Conservation (phyloP, 2,797 vertebrate genomes). For the Taenioides sp. region DNA sequence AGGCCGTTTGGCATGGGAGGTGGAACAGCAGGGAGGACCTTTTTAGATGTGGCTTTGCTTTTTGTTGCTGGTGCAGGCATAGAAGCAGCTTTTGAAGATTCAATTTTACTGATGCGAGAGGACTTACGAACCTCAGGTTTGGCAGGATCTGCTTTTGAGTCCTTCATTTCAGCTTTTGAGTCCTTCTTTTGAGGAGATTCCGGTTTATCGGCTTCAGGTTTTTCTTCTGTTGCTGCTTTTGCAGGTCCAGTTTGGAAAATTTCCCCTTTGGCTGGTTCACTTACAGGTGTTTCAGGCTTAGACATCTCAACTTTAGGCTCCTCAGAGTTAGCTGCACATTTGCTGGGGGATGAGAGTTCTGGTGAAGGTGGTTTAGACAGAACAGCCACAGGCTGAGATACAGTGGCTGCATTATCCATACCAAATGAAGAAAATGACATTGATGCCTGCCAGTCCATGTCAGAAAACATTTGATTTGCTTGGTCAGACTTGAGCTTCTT, state of each 20-base stretch:
- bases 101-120: conserved; percentile 57
- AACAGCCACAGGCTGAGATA: conserved; percentile 32
- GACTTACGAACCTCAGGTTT: conserved; percentile 50
- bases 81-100: conserved; percentile 36
- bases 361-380: conserved; percentile 35
- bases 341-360: conserved; percentile 35
- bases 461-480: conserved; percentile 80
- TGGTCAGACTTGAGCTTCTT: conserved; percentile 93
- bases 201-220: conserved; percentile 23
- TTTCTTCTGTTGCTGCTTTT: conserved; percentile 24
- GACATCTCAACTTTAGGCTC: conserved; percentile 32
- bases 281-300: conserved; percentile 33
- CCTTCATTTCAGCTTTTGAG: conserved; percentile 30
- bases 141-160: conserved; percentile 32
- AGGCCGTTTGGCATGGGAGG: conserved; percentile 82
- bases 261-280: conserved; percentile 26
- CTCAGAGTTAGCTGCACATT: conserved; percentile 44
- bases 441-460: conserved; percentile 61
- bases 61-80: conserved; percentile 55
- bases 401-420: conserved; percentile 18
- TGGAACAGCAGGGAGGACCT: conserved; percentile 70
- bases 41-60: conserved; percentile 61
- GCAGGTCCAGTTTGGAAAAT: conserved; percentile 15
- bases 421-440: conserved; percentile 39
- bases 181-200: conserved; percentile 30